These are phyloP conservation scores for Acanthosoma haemorrhoidale DNA, from an alignment of 2,888 invertebrate genomes.

Conservation along the genomic window DNA sequence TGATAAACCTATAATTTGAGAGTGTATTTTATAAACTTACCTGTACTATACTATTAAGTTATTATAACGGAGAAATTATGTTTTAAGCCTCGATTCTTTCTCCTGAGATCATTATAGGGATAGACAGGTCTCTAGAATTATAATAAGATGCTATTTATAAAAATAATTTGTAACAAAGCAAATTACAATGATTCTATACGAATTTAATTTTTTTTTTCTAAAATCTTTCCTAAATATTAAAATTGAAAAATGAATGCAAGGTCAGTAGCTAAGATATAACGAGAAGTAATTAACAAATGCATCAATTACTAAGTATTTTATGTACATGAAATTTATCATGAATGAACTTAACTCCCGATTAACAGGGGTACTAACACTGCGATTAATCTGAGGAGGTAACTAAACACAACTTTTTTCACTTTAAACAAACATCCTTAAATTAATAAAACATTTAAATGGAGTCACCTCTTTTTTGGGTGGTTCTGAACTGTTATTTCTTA, in stretches of 20 bases:
- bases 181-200: conserved; percentile 5
- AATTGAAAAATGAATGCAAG: too few relatives aligned
- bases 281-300: not conserved
- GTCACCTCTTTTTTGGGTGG: too few relatives aligned
- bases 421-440: too few relatives aligned
- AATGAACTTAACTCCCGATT: too few relatives aligned
- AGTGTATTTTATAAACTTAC: conserved; percentile 24
- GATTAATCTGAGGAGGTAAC: too few relatives aligned
- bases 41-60: conserved; percentile 8
- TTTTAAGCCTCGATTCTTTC: conserved; percentile 26
- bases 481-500: too few relatives aligned
- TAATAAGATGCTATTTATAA: conserved; percentile 24
- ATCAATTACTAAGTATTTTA: too few relatives aligned
- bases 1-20: conserved; percentile 26
- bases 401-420: too few relatives aligned
- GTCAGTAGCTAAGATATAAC: not conserved
- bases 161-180: conserved; percentile 3
- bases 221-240: not conserved
- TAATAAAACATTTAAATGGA: too few relatives aligned
- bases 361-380: too few relatives aligned
- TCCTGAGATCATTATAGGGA: conserved; percentile 21
- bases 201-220: not conserved
- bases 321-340: too few relatives aligned
- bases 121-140: conserved; percentile 27
- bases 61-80: conserved; percentile 19